Evolutionary conservation across 2,888 invertebrate genomes (phyloP).

Genomic region (Brenthis hecate): DNA sequence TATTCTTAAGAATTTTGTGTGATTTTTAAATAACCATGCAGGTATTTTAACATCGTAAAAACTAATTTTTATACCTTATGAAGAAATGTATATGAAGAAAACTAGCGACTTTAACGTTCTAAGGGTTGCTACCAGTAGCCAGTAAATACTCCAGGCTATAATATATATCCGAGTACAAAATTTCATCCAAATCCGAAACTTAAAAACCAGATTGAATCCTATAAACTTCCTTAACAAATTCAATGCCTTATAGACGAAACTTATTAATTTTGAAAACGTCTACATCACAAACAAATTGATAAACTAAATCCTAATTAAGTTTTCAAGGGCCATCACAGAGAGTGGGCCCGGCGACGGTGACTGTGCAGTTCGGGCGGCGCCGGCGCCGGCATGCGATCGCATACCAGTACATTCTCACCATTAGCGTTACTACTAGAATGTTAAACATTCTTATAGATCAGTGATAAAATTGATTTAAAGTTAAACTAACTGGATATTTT

Average conservation of each 20-base stretch:
- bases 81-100: too few relatives aligned
- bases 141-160: too few relatives aligned
- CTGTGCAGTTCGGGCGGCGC: slow-evolving; percentile 60
- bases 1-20: too few relatives aligned
- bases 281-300: slow-evolving; percentile 21
- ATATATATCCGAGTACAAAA: too few relatives aligned
- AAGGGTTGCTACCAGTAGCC: too few relatives aligned
- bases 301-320: slow-evolving; percentile 30
- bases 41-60: too few relatives aligned
- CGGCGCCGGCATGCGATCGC: slow-evolving; percentile 40
- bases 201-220: too few relatives aligned
- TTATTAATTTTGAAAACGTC: slow-evolving; percentile 14
- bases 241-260: not conserved
- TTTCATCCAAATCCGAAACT: too few relatives aligned
- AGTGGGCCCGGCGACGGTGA: slow-evolving; percentile 53
- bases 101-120: too few relatives aligned
- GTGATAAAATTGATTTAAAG: not conserved
- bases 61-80: too few relatives aligned
- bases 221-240: not conserved
- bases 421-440: slow-evolving; percentile 21
- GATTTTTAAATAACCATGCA: too few relatives aligned
- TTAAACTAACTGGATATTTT: too few relatives aligned
- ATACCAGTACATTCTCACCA: slow-evolving; percentile 31
- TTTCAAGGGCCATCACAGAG: slow-evolving; percentile 20
- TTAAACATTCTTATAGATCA: slow-evolving; percentile 7